Conservation (phyloP, 2,113 vertebrate species). For the Suricata suricatta region DNA sequence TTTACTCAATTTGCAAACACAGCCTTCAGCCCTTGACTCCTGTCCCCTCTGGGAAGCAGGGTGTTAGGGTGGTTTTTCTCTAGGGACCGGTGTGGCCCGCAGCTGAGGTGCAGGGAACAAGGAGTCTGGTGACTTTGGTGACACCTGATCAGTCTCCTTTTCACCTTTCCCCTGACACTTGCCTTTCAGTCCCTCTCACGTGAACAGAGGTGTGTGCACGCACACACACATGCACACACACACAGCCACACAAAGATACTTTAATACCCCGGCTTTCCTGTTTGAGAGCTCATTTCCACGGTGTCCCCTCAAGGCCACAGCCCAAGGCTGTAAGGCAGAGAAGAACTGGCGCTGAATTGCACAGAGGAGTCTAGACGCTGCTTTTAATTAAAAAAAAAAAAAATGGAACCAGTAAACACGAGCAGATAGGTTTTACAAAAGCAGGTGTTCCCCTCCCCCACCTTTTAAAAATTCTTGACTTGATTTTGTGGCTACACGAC, state of each 20-base stretch:
- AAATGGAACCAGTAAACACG: background rate
- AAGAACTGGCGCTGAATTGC: background rate
- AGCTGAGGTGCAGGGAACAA: background rate
- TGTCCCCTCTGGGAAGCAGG: background rate
- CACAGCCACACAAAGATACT: background rate
- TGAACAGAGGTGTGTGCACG: rapidly evolving
- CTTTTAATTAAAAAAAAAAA: background rate
- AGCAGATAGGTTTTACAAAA: background rate
- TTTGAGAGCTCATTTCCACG: constrained; percentile 37
- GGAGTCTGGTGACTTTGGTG: background rate
- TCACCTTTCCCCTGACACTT: background rate
- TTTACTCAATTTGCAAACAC: background rate
- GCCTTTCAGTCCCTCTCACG: background rate
- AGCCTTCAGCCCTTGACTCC: background rate
- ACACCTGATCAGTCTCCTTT: background rate
- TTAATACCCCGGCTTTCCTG: background rate
- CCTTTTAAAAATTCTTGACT: background rate
- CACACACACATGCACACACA: background rate
- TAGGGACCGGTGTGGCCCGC: background rate
- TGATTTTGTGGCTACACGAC: background rate
- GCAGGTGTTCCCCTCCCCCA: too few relatives aligned
- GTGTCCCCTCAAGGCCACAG: background rate
- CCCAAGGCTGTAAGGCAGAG: background rate
- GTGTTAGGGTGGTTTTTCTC: background rate
- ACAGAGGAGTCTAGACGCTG: background rate